Percentiles rank a stretch among this genome's conserved stretches.
These are phyloP conservation scores for Centruroides sculpturatus DNA, from an alignment of 1,140 invertebrate species.

Conservation along the genomic window DNA sequence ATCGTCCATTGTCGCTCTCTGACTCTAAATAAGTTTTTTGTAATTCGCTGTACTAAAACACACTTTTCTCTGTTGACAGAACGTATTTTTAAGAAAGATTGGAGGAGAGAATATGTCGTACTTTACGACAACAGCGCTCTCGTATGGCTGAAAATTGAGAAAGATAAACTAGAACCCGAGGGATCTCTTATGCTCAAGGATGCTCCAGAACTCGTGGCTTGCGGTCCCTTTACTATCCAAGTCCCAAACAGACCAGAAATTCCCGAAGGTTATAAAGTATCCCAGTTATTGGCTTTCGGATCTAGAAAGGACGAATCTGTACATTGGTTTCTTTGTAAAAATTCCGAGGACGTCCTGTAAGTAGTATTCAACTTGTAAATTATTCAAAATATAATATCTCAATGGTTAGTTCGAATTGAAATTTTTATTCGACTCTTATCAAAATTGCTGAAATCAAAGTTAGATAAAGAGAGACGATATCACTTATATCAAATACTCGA, in stretches of 20 bases:
- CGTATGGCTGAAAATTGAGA: conserved; percentile 53
- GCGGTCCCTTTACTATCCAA: conserved; percentile 52
- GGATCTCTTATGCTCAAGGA: conserved; percentile 48
- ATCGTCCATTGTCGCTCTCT: too few relatives aligned
- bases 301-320: conserved; percentile 38
- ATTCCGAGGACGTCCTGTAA: conserved; percentile 48
- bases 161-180: conserved; percentile 31
- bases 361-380: conserved; percentile 12
- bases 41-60: too few relatives aligned
- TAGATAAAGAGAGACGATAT: too few relatives aligned
- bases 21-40: too few relatives aligned
- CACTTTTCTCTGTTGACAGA: conserved; percentile 32
- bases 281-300: conserved; percentile 54
- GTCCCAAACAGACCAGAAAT: conserved; percentile 51
- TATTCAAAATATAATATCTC: too few relatives aligned
- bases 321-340: conserved; percentile 46
- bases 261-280: conserved; percentile 44
- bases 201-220: conserved; percentile 59
- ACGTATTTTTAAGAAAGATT: conserved; percentile 55
- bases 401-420: too few relatives aligned
- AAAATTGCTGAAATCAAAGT: too few relatives aligned
- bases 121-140: conserved; percentile 62
- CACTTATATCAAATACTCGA: too few relatives aligned
- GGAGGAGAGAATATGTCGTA: conserved; percentile 63
- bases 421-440: too few relatives aligned